Evolutionary conservation across 53 echinoderm and acorn worm genomes (phyloP), one percentile per base, ranked within the genome.

Genomic region (Mesocentrotus franciscanus): DNA sequence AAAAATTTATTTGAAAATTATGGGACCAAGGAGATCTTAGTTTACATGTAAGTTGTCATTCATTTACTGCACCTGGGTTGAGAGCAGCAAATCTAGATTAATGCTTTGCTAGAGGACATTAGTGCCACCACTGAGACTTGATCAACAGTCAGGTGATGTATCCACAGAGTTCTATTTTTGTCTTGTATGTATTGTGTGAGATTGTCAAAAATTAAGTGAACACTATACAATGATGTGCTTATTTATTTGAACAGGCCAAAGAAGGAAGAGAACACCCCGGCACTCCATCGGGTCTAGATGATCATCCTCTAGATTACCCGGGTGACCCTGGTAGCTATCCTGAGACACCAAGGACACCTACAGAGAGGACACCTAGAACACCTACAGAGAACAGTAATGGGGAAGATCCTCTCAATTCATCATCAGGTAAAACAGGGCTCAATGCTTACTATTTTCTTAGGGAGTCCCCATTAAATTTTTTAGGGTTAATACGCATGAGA

Each of bases 361-460:
- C 94, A 61, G 94, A 94, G 55, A 93, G 4, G 55, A 94, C 94
- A 32, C 94, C 95, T 16, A 68, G 87, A 55, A 94, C 95, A 62
- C 95, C 95, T 3, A 85, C 95, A 42, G 95, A 94, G 74, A 94
- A 58, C 83, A 94, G 94, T 35, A 94, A 94, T 16, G 95, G 87
- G 26, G 95, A 94, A 24, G 95, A 94, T 24, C 70, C 94, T 5
- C 83, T 85, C 16, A 70, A 94, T 68, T 85, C 95, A 85, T 85
- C 95, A 68, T 93, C 93, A 61, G 93, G 93, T 93, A 74, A 91
- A 59, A 91, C 16, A 24, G n/a, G 11, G 75, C 75, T 7, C 64
- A 64, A 18, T 64, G n/a, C 5, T 64, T 10, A 4, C 64, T 18
- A 18, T 49, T 49, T 49, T 49, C 49, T 49, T 49, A 49, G 2